Percentiles rank a stretch among this genome's conserved stretches.
Evolutionary conservation across 2,797 vertebrate species (phyloP).

Genomic region (Cyprinella venusta): DNA sequence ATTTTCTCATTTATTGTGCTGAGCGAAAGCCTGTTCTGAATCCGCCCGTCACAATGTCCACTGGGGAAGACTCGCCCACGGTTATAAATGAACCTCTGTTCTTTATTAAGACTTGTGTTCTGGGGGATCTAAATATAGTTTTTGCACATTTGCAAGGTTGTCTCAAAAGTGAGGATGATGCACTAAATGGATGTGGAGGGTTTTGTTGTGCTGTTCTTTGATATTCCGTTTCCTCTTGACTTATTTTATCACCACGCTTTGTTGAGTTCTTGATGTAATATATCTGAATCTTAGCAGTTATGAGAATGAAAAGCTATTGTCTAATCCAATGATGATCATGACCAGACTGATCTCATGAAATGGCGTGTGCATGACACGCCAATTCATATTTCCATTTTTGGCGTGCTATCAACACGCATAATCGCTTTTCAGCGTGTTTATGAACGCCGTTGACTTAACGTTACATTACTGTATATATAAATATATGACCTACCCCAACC

Average conservation of each 20-base stretch:
- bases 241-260: not conserved
- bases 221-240: not conserved
- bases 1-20: slow-evolving; percentile 48
- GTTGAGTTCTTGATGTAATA: not conserved
- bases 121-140: slow-evolving; percentile 52
- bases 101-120: slow-evolving; percentile 56
- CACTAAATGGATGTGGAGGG: not conserved
- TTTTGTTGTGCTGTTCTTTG: not conserved
- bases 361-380: too few relatives aligned
- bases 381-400: too few relatives aligned
- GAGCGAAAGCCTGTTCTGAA: slow-evolving; percentile 57
- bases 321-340: not conserved
- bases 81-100: slow-evolving; percentile 52
- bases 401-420: too few relatives aligned
- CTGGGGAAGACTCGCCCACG: slow-evolving; percentile 31
- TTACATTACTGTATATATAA: too few relatives aligned
- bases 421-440: too few relatives aligned
- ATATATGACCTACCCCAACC: too few relatives aligned
- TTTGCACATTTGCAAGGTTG: slow-evolving; percentile 33
- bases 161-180: slow-evolving; percentile 10
- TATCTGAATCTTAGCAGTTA: not conserved
- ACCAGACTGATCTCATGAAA: too few relatives aligned
- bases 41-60: slow-evolving; percentile 40
- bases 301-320: not conserved
- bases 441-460: too few relatives aligned